Conservation (phyloP, 2,113 vertebrate genomes). For the Lampris incognitus region DNA sequence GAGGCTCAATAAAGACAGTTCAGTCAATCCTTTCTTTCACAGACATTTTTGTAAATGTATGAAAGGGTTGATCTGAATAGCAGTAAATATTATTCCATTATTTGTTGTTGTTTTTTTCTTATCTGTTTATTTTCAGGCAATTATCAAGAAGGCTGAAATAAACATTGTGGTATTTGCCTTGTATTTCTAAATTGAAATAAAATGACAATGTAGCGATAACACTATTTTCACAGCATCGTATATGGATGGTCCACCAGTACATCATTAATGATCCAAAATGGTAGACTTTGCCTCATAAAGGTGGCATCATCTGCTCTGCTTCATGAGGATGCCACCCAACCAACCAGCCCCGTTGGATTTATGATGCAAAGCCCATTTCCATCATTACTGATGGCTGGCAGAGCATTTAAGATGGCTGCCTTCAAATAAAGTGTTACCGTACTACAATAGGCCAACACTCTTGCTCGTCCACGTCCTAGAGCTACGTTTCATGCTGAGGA, state of each 20-base stretch:
- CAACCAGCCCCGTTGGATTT: background rate
- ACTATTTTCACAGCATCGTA: constrained; percentile 85
- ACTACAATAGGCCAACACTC: constrained; percentile 85
- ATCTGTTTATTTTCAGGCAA: constrained; percentile 78
- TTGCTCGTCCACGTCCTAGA: constrained; percentile 76
- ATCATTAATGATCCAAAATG: constrained; percentile 72
- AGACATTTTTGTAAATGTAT: constrained; percentile 84
- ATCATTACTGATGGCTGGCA: constrained; percentile 64
- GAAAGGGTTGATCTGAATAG: constrained; percentile 74
- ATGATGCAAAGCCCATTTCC: constrained; percentile 62
- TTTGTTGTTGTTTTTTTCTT: constrained; percentile 50
- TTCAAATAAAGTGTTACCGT: constrained; percentile 87
- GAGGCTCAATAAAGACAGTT: constrained; percentile 61
- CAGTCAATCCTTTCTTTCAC: constrained; percentile 73
- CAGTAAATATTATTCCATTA: constrained; percentile 61
- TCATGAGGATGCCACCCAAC: background rate
- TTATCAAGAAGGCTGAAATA: constrained; percentile 71
- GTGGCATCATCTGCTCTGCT: constrained; percentile 8
- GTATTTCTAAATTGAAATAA: constrained; percentile 71
- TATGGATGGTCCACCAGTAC: constrained; percentile 58
- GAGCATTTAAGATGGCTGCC: constrained; percentile 77
- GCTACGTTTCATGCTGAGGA: constrained; percentile 82
- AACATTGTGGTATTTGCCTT: constrained; percentile 63
- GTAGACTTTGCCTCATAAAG: constrained; percentile 46
- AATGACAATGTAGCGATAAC: constrained; percentile 83